Evolutionary conservation across 2,888 invertebrate genomes (phyloP), one percentile per base, ranked within the genome.

Genomic region (Aphodius sticticus): DNA sequence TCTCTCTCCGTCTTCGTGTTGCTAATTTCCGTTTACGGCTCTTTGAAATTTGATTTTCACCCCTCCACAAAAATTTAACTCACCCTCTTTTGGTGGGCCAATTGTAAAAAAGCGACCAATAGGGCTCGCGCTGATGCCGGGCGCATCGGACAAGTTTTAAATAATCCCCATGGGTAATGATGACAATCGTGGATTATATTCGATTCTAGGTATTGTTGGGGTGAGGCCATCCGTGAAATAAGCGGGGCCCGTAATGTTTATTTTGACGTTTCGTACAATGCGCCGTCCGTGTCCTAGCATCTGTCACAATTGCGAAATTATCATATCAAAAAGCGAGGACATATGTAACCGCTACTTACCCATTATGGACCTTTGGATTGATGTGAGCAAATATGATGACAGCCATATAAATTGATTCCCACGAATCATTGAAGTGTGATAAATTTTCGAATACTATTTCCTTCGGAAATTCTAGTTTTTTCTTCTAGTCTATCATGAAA

Each of bases 171-270:
- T 35, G 37, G 36, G 74, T 35, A 36, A 74, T 74, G 74, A 74
- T 74, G 37, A 74, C 74, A 74, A 74, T 74, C 37, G 74, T 26
- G 36, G 74, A 74, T 74, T 74, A 74, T 74, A 74, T 74, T 74
- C 37, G 74, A 74, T 74, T 35, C 74, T n/a, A 36, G n/a, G 36
- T 35, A 37, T 74, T 74, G 74, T 74, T 15, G 74, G 35, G n/a
- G 74, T 4, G 35, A 35, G n/a, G 36, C 37, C 74, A 74, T 36
- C 74, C 74, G 74, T 74, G 74, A 74, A 74, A 74, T 74, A 74
- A 37, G 37, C 35, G 36, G 74, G 37, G n/a, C 74, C 70, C 74
- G 74, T 36, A 74, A 74, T 74, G 74, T 74, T 74, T 74, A 74
- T 74, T 74, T 74, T 74, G 74, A 74, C 74, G 37, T 74, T 36